Conservation (phyloP, 2,888 invertebrate genomes). For the Eueremaeus valkanovi region DNA sequence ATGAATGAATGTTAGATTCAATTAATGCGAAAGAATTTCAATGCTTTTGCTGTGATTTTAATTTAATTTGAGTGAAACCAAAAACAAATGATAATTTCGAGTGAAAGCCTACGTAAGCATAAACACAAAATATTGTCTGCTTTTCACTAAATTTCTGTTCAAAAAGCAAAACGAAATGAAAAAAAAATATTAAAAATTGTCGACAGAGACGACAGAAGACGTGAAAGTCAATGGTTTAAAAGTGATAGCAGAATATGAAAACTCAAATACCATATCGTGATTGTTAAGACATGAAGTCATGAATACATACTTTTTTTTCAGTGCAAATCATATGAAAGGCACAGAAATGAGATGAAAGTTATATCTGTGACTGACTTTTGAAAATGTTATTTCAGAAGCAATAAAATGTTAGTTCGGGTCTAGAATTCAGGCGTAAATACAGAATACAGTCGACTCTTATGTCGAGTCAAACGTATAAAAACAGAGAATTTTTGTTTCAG, state of each 20-base stretch:
- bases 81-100: not conserved
- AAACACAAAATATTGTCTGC: not conserved
- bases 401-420: not conserved
- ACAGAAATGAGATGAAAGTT: not conserved
- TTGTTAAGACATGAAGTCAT: not conserved
- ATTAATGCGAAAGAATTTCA: too few relatives aligned
- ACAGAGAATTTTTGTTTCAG: not conserved
- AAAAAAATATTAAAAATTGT: not conserved
- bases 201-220: not conserved
- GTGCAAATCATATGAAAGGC: too few relatives aligned
- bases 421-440: not conserved
- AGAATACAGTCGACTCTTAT: not conserved
- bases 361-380: not conserved
- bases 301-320: not conserved
- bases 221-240: not conserved
- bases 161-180: not conserved
- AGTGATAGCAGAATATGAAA: not conserved
- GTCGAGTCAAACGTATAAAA: not conserved
- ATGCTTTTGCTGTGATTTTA: too few relatives aligned
- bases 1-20: not conserved
- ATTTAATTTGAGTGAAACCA: too few relatives aligned
- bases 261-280: not conserved
- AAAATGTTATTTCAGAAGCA: constrained; percentile 19
- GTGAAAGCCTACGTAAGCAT: not conserved
- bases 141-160: not conserved